Conservation (phyloP, 2,797 vertebrate genomes). For the Poeciliopsis infans region DNA sequence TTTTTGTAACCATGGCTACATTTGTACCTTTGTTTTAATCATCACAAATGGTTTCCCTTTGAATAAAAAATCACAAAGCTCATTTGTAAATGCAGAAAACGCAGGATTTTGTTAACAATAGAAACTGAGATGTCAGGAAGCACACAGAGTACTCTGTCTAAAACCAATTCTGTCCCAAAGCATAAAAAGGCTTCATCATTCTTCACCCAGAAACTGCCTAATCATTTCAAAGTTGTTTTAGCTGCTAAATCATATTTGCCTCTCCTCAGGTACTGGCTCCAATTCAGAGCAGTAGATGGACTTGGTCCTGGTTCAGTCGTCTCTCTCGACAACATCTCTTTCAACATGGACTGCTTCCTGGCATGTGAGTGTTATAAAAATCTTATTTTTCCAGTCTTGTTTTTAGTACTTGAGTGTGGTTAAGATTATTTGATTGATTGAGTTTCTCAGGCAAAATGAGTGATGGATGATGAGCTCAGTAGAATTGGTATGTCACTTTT, state of each 20-base stretch:
- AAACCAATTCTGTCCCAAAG: slow-evolving; percentile 24
- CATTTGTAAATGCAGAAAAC: slow-evolving; percentile 8
- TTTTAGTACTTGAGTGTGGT: slow-evolving; percentile 17
- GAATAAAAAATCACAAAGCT: neutral
- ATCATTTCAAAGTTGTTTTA: slow-evolving; percentile 8
- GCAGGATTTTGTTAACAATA: slow-evolving; percentile 5
- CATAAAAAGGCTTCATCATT: slow-evolving; percentile 16
- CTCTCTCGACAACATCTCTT: slow-evolving; percentile 93
- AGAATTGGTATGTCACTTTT: neutral
- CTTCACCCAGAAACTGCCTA: slow-evolving; percentile 17
- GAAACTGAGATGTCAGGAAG: slow-evolving; percentile 17
- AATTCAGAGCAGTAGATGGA: slow-evolving; percentile 87
- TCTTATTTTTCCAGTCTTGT: slow-evolving; percentile 1
- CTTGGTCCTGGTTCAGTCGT: slow-evolving; percentile 85
- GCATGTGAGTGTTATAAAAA: slow-evolving; percentile 87
- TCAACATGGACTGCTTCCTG: slow-evolving; percentile 97
- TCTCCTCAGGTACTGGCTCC: slow-evolving; percentile 91
- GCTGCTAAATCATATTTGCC: slow-evolving; percentile 30
- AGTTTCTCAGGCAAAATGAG: neutral
- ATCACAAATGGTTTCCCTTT: slow-evolving; percentile 4
- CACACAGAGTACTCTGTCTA: neutral
- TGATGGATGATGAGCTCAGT: neutral
- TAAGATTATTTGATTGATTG: slow-evolving; percentile 25
- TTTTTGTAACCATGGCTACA: neutral
- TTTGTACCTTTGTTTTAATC: neutral